Conservation (phyloP, 1,140 invertebrate species). For the Formica selysi region DNA sequence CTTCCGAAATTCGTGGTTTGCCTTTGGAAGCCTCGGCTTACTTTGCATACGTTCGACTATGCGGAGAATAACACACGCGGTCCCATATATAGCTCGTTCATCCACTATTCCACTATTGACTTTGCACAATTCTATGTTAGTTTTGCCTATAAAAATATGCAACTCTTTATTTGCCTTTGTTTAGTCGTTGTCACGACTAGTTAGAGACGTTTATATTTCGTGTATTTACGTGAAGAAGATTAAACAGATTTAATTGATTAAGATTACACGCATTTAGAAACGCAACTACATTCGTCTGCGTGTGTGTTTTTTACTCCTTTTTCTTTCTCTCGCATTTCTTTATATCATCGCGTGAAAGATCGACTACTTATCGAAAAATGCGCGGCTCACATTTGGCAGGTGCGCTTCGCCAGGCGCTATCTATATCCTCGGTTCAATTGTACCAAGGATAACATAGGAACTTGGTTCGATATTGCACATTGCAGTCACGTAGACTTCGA, state of each 20-base stretch:
- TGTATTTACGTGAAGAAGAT: background rate
- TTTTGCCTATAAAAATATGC: background rate
- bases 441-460: constrained; percentile 26
- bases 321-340: background rate
- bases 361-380: constrained; percentile 24
- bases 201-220: background rate
- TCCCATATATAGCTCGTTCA: constrained; percentile 32
- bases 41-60: constrained; percentile 70
- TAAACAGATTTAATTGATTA: background rate
- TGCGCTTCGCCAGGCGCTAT: background rate
- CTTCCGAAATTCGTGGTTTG: constrained; percentile 62
- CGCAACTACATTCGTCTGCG: background rate
- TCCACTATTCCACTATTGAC: constrained; percentile 26
- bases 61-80: constrained; percentile 64
- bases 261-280: background rate
- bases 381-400: background rate
- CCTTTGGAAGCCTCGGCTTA: constrained; percentile 25
- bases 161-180: background rate
- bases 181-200: background rate
- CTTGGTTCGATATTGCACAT: constrained; percentile 72
- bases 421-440: constrained; percentile 26
- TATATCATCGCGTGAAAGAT: background rate
- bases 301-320: no score
- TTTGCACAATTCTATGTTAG: constrained; percentile 52
- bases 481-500: constrained; percentile 82